These are phyloP conservation scores for Ivindomyrus marchei DNA, from an alignment of 2,113 vertebrate species.

Conservation along the genomic window DNA sequence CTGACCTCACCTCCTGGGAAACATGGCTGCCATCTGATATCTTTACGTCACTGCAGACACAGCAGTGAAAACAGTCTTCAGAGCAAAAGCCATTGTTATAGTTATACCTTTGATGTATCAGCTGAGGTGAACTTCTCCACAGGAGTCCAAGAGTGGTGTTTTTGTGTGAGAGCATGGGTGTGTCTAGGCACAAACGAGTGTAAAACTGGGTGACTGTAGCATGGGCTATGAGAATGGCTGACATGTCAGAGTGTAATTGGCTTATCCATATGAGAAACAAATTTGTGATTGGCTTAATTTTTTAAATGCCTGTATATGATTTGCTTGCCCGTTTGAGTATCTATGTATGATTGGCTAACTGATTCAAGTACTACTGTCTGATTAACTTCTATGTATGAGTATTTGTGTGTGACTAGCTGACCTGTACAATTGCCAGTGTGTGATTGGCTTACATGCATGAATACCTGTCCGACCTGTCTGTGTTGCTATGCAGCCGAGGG, in stretches of 20 bases:
- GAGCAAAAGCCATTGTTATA: neutral
- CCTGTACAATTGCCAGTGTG: too few relatives aligned
- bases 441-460: conserved; percentile 62
- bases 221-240: neutral
- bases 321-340: neutral
- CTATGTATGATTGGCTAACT: neutral
- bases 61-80: conserved; percentile 30
- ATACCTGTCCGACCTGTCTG: conserved; percentile 73
- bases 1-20: conserved; percentile 76
- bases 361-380: neutral
- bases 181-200: neutral
- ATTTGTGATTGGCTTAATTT: neutral
- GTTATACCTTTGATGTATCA: neutral
- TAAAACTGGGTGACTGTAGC: neutral
- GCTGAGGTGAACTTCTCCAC: neutral
- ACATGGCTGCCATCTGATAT: conserved; percentile 72
- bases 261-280: neutral
- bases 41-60: conserved; percentile 70
- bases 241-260: neutral
- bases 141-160: neutral
- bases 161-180: neutral
- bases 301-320: neutral
- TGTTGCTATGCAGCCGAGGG: conserved; percentile 78
- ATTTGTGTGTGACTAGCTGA: neutral
- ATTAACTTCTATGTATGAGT: neutral